Evolutionary conservation across 1,140 invertebrate genomes (phyloP).

Genomic region (Patella vulgata): DNA sequence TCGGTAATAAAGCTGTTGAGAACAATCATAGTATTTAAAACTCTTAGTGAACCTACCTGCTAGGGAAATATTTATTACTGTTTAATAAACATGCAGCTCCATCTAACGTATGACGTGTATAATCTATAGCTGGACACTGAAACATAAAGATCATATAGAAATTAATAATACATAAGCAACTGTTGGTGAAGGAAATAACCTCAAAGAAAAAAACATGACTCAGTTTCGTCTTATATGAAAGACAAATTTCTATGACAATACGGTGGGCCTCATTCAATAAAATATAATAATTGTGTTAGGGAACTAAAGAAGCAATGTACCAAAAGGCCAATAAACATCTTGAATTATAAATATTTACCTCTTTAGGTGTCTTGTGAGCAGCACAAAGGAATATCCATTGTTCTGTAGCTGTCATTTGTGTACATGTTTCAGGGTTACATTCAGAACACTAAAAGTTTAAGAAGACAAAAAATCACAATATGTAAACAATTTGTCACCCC

Average conservation of each 20-base stretch:
- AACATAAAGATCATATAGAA: no score
- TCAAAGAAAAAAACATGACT: background rate
- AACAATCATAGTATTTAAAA: no score
- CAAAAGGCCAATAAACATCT: no score
- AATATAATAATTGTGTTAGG: no score
- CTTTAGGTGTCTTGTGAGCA: slow-evolving; percentile 99
- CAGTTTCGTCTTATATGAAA: background rate
- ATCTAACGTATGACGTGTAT: slow-evolving; percentile 98
- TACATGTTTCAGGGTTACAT: slow-evolving; percentile 96
- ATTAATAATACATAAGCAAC: slow-evolving; percentile 18
- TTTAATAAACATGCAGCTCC: slow-evolving; percentile 98
- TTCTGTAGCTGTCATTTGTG: slow-evolving; percentile 99
- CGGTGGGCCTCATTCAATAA: background rate
- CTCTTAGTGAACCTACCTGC: slow-evolving; percentile 80
- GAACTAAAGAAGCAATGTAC: no score
- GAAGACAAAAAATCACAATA: slow-evolving; percentile 1
- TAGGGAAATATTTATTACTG: slow-evolving; percentile 99
- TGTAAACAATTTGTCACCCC: background rate
- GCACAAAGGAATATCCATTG: slow-evolving; percentile 99
- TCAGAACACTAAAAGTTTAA: slow-evolving; percentile 82
- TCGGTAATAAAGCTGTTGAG: no score
- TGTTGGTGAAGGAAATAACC: background rate
- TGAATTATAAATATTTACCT: no score
- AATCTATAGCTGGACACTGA: slow-evolving; percentile 97
- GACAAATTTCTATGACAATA: background rate